Evolutionary conservation across 2,113 vertebrate species (phyloP).

Genomic region (Toxotes chatareus): DNA sequence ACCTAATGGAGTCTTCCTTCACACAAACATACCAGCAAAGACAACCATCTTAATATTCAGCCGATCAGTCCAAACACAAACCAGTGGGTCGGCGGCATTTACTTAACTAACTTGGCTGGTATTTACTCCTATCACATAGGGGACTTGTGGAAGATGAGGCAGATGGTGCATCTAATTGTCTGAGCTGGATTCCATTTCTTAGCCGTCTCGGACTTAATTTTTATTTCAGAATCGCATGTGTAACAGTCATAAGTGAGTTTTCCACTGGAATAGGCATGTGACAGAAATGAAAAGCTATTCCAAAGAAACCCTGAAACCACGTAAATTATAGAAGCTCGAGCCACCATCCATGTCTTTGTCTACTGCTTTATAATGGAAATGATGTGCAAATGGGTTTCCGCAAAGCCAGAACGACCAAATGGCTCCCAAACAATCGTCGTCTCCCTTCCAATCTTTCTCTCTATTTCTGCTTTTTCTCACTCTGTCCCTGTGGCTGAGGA

Average conservation of each 20-base stretch:
- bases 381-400: slow-evolving; percentile 69
- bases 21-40: slow-evolving; percentile 37
- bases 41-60: slow-evolving; percentile 60
- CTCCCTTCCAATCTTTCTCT: slow-evolving; percentile 46
- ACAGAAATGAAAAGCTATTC: slow-evolving; percentile 57
- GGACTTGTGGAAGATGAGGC: slow-evolving; percentile 58
- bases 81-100: slow-evolving; percentile 63
- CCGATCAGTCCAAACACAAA: slow-evolving; percentile 50
- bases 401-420: slow-evolving; percentile 55
- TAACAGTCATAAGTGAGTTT: slow-evolving; percentile 58
- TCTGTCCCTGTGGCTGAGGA: slow-evolving; percentile 31
- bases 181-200: slow-evolving; percentile 64
- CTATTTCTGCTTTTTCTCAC: slow-evolving; percentile 3
- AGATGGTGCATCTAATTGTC: slow-evolving; percentile 78
- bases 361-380: slow-evolving; percentile 75
- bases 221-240: slow-evolving; percentile 48
- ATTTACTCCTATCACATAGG: slow-evolving; percentile 67
- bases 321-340: slow-evolving; percentile 56
- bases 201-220: slow-evolving; percentile 58
- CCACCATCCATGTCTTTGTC: slow-evolving; percentile 65
- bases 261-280: slow-evolving; percentile 56
- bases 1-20: slow-evolving; percentile 38
- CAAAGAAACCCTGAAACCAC: slow-evolving; percentile 54
- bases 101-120: slow-evolving; percentile 72
- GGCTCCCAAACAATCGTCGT: slow-evolving; percentile 60